Percentiles rank a stretch among this genome's conserved stretches.
Conservation (phyloP, 2,797 vertebrate genomes). For the Tauraco hartlaubi region DNA sequence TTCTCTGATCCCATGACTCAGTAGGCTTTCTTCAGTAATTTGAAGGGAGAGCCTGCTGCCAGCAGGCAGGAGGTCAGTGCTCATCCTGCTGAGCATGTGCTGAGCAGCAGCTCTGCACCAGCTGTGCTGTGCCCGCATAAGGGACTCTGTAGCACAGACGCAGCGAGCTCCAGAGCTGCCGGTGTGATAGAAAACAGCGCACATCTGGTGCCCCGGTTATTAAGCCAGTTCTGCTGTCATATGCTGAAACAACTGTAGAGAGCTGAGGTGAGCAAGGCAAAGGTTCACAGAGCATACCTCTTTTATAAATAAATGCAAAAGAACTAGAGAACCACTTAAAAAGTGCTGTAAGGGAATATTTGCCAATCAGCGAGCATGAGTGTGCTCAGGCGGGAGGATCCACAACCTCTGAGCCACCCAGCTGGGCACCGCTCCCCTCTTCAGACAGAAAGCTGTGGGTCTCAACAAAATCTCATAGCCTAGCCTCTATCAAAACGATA, state of each 20-base stretch:
- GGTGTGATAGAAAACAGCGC: not conserved
- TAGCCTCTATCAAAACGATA: not conserved
- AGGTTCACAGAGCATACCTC: not conserved
- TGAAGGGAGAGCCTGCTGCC: not conserved
- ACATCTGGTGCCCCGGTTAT: not conserved
- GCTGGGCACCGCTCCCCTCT: not conserved
- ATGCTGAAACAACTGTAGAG: not conserved
- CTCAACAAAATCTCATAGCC: not conserved
- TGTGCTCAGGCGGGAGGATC: not conserved
- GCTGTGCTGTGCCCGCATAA: not conserved
- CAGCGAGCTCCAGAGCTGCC: not conserved
- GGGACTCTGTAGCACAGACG: not conserved
- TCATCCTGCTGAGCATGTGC: not conserved
- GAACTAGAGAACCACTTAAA: not conserved
- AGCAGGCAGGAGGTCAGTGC: not conserved
- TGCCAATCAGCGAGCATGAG: not conserved
- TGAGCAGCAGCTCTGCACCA: not conserved
- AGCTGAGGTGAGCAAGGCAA: not conserved
- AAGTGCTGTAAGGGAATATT: not conserved
- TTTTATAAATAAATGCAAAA: not conserved
- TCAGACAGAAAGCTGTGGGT: not conserved
- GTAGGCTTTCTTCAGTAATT: rapidly evolving
- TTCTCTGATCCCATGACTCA: not conserved
- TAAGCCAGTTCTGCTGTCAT: not conserved
- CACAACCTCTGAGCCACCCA: not conserved